Evolutionary conservation across 2,797 vertebrate genomes (phyloP).

Genomic region (Mormyrops attenuatus): DNA sequence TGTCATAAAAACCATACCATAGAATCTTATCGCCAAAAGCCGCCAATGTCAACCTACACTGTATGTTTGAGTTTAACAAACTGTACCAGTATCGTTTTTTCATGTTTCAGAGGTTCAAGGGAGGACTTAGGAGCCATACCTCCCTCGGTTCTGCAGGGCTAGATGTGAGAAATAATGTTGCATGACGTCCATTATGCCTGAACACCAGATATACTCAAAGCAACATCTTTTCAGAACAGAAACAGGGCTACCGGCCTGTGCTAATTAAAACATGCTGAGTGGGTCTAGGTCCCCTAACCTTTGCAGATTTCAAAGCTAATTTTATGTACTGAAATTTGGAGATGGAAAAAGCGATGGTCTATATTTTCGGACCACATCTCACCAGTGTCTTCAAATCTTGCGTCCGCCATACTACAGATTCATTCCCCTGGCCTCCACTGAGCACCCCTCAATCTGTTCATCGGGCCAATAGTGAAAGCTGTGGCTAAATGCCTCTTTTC

Average conservation of each 20-base stretch:
- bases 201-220: not conserved
- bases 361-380: not conserved
- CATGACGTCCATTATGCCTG: not conserved
- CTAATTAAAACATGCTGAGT: not conserved
- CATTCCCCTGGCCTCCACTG: not conserved
- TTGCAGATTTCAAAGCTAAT: constrained; percentile 6
- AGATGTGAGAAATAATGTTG: not conserved
- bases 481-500: not conserved
- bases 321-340: not conserved
- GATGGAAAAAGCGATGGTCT: not conserved
- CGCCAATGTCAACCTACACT: not conserved
- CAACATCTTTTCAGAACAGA: not conserved
- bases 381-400: not conserved
- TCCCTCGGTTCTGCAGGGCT: not conserved
- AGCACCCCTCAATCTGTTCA: not conserved
- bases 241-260: not conserved
- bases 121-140: not conserved
- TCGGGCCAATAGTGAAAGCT: not conserved
- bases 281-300: not conserved
- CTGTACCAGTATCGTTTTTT: not conserved
- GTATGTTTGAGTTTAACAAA: not conserved
- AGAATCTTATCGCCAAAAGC: not conserved
- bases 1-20: not conserved
- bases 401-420: not conserved
- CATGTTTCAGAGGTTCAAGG: not conserved